phyloP scores from a whole-genome alignment of 2,113 vertebrate genomes.

The Uropsilus gracilis region DNA sequence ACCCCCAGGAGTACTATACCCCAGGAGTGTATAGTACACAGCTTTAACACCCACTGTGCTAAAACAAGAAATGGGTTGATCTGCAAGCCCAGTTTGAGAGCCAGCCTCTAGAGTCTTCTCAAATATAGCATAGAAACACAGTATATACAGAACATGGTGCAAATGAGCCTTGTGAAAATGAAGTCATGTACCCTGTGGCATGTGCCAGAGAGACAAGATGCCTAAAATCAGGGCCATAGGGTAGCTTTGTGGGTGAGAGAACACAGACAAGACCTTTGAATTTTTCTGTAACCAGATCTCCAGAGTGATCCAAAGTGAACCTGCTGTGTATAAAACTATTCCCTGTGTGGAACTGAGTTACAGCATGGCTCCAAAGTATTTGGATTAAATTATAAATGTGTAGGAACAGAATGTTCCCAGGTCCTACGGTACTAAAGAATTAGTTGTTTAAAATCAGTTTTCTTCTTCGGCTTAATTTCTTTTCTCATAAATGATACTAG shows the following conservation, averaged over 20 bases:
- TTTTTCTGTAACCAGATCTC: conserved; percentile 59
- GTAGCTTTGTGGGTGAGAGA: not conserved
- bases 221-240: not conserved
- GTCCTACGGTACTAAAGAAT: conserved; percentile 72
- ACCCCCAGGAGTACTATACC: not conserved
- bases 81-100: not conserved
- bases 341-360: conserved; percentile 66
- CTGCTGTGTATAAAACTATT: conserved; percentile 46
- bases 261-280: conserved; percentile 23
- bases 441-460: conserved; percentile 39
- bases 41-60: not conserved
- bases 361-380: conserved; percentile 34
- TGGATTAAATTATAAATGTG: conserved; percentile 71
- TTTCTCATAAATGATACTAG: conserved; percentile 37
- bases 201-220: not conserved
- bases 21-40: accelerated
- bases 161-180: not conserved
- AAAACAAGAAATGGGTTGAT: not conserved
- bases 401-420: conserved; percentile 59
- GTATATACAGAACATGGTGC: not conserved
- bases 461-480: conserved; percentile 41
- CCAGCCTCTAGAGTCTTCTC: not conserved
- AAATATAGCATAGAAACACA: not conserved
- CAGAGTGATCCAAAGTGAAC: conserved; percentile 49
- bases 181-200: too few species aligned